Percentiles rank a stretch among this genome's conserved stretches.
Evolutionary conservation across 2,113 vertebrate species (phyloP).

Genomic region (Tretioscincus oriximinensis): DNA sequence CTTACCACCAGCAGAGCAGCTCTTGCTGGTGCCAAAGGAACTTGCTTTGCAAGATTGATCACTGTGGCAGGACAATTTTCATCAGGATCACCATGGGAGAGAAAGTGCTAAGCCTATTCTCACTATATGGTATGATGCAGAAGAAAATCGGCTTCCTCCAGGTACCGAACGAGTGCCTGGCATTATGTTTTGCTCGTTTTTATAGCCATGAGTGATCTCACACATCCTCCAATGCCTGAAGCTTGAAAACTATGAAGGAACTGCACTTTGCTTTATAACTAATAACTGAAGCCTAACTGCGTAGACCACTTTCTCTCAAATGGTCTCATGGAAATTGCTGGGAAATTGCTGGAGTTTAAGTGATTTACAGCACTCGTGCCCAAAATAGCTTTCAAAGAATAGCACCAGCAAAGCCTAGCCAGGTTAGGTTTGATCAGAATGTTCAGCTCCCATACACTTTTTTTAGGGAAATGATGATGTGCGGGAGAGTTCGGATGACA

Average conservation of each 20-base stretch:
- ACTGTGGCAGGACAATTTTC: too few species aligned
- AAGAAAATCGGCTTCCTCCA: too few species aligned
- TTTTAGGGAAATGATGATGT: neutral
- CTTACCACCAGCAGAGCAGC: too few species aligned
- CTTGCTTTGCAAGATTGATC: too few species aligned
- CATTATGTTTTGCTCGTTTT: neutral
- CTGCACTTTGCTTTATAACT: slow-evolving; percentile 16
- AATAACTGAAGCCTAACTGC: neutral
- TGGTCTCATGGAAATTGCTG: neutral
- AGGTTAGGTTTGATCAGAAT: slow-evolving; percentile 27
- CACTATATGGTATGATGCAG: too few species aligned
- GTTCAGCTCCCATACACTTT: neutral
- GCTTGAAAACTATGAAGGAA: slow-evolving; percentile 28
- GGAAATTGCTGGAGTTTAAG: neutral
- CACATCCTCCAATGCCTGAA: slow-evolving; percentile 13
- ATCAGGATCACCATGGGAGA: too few species aligned
- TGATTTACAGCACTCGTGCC: neutral
- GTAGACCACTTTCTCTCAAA: neutral
- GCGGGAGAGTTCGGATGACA: neutral
- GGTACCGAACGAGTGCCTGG: too few species aligned
- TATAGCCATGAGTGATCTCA: too few species aligned
- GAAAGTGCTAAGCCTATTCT: too few species aligned
- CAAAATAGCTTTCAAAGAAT: slow-evolving; percentile 1
- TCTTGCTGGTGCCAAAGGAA: too few species aligned
- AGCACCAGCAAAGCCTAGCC: neutral